A percentile compares a stretch with the other conserved stretches of the same genome.
Evolutionary conservation across 2,888 invertebrate species (phyloP).

Genomic region (Melitaea athalia): DNA sequence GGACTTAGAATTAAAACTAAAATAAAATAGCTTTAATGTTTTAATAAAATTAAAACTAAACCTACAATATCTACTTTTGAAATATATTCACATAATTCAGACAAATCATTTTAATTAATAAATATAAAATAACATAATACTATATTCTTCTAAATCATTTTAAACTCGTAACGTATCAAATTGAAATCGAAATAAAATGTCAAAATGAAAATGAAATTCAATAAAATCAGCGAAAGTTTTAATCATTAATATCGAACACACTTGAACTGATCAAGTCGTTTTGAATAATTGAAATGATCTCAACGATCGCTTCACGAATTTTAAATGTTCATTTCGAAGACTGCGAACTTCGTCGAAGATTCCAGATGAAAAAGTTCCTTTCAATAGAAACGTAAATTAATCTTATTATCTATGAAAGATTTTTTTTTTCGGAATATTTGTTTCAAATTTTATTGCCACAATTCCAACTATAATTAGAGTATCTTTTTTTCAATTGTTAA

Average conservation of each 20-base stretch:
- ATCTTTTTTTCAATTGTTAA: too few relatives aligned
- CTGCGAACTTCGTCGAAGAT: constrained; percentile 27
- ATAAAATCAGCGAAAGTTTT: not conserved
- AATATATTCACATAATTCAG: too few relatives aligned
- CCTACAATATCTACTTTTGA: too few relatives aligned
- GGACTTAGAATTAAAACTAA: too few relatives aligned
- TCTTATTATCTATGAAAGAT: not conserved
- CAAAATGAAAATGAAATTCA: not conserved
- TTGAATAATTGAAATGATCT: constrained; percentile 43
- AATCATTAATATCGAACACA: constrained; percentile 20
- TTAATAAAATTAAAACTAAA: too few relatives aligned
- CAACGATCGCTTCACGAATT: constrained; percentile 37
- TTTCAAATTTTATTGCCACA: not conserved
- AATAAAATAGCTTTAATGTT: too few relatives aligned
- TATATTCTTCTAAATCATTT: too few relatives aligned
- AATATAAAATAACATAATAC: too few relatives aligned
- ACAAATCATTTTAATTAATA: too few relatives aligned
- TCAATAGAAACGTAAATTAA: constrained; percentile 17
- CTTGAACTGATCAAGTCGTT: constrained; percentile 35
- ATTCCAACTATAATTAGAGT: too few relatives aligned
- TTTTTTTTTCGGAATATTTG: not conserved
- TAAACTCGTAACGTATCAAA: too few relatives aligned
- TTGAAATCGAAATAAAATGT: not conserved
- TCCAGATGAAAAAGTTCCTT: constrained; percentile 25
- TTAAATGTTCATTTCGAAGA: constrained; percentile 39